Evolutionary conservation across 1,140 invertebrate genomes (phyloP).

Genomic region (Aplysia californica): DNA sequence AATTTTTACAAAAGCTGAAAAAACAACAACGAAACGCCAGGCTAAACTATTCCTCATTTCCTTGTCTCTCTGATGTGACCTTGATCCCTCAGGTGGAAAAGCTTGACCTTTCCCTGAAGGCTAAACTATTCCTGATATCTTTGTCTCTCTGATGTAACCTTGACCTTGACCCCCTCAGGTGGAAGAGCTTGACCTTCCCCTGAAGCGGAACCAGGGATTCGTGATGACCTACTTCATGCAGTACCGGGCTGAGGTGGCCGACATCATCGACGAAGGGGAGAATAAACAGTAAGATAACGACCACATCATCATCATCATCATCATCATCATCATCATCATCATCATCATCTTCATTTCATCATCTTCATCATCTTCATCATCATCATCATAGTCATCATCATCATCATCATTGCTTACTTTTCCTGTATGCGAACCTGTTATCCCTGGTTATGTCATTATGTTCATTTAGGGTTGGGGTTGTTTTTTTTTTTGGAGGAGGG

Average conservation of each 20-base stretch:
- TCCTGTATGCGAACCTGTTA: neutral
- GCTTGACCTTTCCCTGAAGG: no score
- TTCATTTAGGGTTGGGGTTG: no score
- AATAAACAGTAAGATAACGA: slow-evolving; percentile 44
- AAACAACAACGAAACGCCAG: no score
- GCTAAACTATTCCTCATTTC: no score
- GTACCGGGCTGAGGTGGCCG: slow-evolving; percentile 53
- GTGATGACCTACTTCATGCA: slow-evolving; percentile 69
- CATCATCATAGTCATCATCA: neutral
- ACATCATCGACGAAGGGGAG: slow-evolving; percentile 51
- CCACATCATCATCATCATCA: neutral
- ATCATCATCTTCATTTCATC: neutral
- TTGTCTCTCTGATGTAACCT: no score
- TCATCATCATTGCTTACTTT: neutral
- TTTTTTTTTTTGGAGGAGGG: no score
- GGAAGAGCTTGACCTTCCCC: slow-evolving; percentile 61
- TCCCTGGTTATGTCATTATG: no score
- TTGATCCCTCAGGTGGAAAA: no score
- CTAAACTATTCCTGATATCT: no score
- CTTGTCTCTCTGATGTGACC: no score
- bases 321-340: neutral
- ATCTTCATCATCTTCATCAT: neutral
- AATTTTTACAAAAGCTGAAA: no score
- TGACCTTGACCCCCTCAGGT: neutral
- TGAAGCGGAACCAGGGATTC: slow-evolving; percentile 64